phyloP scores from a whole-genome alignment of 2,113 vertebrate species.

The Erpornis zantholeuca region DNA sequence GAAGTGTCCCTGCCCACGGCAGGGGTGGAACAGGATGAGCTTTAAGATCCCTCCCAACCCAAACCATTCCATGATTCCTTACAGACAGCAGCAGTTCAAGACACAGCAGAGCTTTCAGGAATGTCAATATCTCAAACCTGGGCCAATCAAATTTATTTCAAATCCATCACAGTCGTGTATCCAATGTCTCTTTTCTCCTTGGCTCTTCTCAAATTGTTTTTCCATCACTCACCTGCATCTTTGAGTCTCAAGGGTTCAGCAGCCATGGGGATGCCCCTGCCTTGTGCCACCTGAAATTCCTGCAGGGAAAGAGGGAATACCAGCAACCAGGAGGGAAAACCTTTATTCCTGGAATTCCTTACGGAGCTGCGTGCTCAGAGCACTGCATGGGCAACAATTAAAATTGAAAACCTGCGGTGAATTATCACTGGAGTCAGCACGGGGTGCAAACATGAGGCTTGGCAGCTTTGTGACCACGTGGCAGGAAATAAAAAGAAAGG shows the following conservation, averaged over 20 bases:
- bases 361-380: accelerated
- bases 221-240: background rate
- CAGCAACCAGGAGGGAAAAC: background rate
- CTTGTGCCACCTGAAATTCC: background rate
- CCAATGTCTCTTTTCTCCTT: background rate
- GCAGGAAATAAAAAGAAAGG: background rate
- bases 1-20: background rate
- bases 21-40: background rate
- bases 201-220: background rate
- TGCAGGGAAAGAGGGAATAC: background rate
- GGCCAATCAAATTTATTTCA: background rate
- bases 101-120: background rate
- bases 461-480: background rate
- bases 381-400: background rate
- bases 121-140: background rate
- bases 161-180: background rate
- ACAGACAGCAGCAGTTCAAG: background rate
- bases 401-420: background rate
- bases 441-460: background rate
- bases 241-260: background rate
- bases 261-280: background rate
- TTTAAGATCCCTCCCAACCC: background rate
- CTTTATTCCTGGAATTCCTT: background rate
- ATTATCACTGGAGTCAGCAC: background rate
- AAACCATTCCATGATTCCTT: background rate